Evolutionary conservation across 2,113 vertebrate species (phyloP), one percentile per base, ranked within the genome.

Genomic region (Halichoeres trimaculatus): DNA sequence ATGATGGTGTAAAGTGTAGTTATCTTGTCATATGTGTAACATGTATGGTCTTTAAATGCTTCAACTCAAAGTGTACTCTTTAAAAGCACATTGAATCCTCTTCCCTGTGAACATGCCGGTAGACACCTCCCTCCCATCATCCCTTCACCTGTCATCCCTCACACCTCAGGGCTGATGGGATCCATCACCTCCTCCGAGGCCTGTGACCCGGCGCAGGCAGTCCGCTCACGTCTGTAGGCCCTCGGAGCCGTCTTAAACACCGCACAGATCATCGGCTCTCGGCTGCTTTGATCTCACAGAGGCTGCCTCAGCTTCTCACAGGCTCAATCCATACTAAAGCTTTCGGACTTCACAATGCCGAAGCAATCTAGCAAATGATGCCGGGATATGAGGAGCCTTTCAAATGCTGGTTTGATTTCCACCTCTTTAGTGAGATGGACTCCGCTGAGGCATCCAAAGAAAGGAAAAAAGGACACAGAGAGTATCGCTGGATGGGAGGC

Each of bases 281-380:
- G 17, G 68, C 71, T 4, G 78, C 90, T 90, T 92, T 93, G 87
- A 93, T 91, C 88, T 93, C 59, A 10, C 45, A 23, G 58, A 83
- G 70, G 76, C 36, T 23, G 70, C 73, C n/a, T 48, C 40, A 74
- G 62, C 71, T 73, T 84, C 83, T 86, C 77, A 65, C 36, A 69
- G 65, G 66, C 70, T 53, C 66, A 86, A 85, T 90, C 89, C 85
- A 87, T 77, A 78, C 70, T 53, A 74, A 88, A 88, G 86, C 87
- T 85, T 82, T 78, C 11, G 64, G 77, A 74, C 66, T 88, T 81
- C 76, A 83, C 77, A 82, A 70, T 56, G 69, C 78, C 6, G 36
- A 79, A 57, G 50, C 73, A 79, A 78, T 88, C 80, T 76, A 61
- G 72, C 61, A 78, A 83, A 83, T 80, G 77, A 83, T 70, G 67